Evolutionary conservation across 2,797 vertebrate species (phyloP).

Genomic region (Urophycis tenuis): DNA sequence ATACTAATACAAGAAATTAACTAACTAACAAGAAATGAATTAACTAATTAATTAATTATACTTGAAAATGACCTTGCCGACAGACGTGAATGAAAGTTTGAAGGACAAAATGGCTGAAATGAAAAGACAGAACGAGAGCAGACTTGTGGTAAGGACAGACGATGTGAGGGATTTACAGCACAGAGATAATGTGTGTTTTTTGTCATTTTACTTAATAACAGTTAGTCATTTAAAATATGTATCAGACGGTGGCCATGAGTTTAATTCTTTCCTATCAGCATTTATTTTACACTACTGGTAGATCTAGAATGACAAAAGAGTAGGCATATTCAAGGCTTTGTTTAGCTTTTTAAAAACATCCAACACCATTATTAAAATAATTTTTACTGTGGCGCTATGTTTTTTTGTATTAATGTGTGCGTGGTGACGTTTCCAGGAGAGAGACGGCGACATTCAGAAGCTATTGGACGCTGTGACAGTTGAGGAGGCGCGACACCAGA

Average conservation of each 20-base stretch:
- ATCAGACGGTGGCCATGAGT: too few relatives aligned
- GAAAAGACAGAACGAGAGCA: slow-evolving; percentile 47
- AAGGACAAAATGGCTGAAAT: slow-evolving; percentile 41
- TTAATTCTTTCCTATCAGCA: too few relatives aligned
- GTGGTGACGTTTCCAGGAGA: slow-evolving; percentile 45
- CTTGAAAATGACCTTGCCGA: slow-evolving; percentile 18
- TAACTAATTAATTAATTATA: too few relatives aligned
- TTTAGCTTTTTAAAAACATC: background rate
- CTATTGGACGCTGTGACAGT: slow-evolving; percentile 48
- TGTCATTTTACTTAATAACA: background rate
- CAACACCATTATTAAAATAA: background rate
- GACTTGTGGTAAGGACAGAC: slow-evolving; percentile 47
- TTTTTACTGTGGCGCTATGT: background rate
- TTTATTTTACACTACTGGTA: background rate
- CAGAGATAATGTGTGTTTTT: background rate
- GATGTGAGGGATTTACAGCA: background rate
- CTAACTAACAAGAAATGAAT: background rate
- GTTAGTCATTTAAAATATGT: background rate
- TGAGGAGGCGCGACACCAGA: slow-evolving; percentile 59
- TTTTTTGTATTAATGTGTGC: background rate
- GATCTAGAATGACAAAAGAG: background rate
- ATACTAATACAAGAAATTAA: background rate
- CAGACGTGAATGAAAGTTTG: slow-evolving; percentile 65
- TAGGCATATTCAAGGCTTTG: background rate
- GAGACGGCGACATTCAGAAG: slow-evolving; percentile 43